Base-by-base conservation (phyloP, 2,113 vertebrate genomes). In the Clarias magur region DNA sequence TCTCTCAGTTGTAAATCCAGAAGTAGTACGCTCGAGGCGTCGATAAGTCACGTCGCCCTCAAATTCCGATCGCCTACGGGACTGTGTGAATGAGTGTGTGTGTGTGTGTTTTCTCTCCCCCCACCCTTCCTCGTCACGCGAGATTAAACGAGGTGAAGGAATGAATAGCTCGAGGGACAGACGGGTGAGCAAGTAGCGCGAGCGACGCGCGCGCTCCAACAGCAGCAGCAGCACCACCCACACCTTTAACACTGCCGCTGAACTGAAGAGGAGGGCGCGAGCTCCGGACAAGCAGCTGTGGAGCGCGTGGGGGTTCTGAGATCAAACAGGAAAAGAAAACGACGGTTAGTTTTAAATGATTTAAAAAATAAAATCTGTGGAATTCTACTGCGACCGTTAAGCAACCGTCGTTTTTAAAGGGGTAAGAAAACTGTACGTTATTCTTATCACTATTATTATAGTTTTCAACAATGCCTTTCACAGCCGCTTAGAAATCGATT, bases 161-260 rank as follows among this genome's bases (percentile, higher is more conserved):
- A 76, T 87, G 86, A 87, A 87, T 87, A 82, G 85, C 65, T 82
- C 34, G 78, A 86, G 65, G 85, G 78, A 60, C 27, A 27, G 75
- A 75, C 27, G 76, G 42, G 30, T 68, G 27, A 59, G 76, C 21
- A 25, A 85, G 56, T 27, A 27, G 73, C 73, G 59, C 73, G 75
- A 54, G 75, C 56, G 30, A 62, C 30, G 30, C 56, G 57, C 57
- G 79, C 79, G 48, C 75, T 78, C 13, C 75, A 56, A 78, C n/a
- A n/a, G n/a, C n/a, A n/a, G n/a, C 48, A 17, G 4, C 67, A 72
- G 19, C 42, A 34, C 9, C 57, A 80, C 79, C 57, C 79, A 80
- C 57, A 80, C 79, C 57, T 23, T 62, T 42, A 60, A 62, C 79
- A 23, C 79, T 60, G 27, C 56, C 1, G 17, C 56, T 12, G 78